phyloP scores from a whole-genome alignment of 2,888 invertebrate species.

The Beris chalybata region DNA sequence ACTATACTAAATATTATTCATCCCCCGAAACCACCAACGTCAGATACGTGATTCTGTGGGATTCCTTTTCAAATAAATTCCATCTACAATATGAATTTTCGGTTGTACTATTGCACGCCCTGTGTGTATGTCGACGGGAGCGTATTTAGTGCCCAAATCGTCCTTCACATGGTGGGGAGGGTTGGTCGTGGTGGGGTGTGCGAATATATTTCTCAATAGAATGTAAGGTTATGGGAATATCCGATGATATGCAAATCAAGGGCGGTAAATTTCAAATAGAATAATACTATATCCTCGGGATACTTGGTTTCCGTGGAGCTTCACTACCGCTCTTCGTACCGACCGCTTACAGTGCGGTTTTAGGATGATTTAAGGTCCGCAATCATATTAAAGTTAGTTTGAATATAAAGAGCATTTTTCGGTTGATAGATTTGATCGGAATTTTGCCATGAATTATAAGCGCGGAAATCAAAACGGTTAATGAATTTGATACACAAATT shows the following conservation, averaged over 20 bases:
- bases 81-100: neutral
- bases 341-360: too few species aligned
- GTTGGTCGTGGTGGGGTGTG: neutral
- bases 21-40: constrained; percentile 3
- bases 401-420: too few species aligned
- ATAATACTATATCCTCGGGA: too few species aligned
- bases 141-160: neutral
- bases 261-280: constrained; percentile 15
- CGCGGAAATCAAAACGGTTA: too few species aligned
- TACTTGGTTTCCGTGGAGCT: too few species aligned
- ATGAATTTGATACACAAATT: too few species aligned
- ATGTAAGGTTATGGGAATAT: neutral
- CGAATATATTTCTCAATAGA: neutral
- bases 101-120: neutral
- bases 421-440: too few species aligned
- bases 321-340: too few species aligned
- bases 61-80: constrained; percentile 20
- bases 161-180: neutral
- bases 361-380: too few species aligned
- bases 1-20: constrained; percentile 10
- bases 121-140: neutral
- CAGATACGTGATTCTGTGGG: constrained; percentile 4
- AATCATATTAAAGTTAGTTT: too few species aligned
- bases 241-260: constrained; percentile 14
- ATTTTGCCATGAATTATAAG: too few species aligned